Evolutionary conservation across 2,888 invertebrate genomes (phyloP).

Genomic region (Diplazon laetatorius): DNA sequence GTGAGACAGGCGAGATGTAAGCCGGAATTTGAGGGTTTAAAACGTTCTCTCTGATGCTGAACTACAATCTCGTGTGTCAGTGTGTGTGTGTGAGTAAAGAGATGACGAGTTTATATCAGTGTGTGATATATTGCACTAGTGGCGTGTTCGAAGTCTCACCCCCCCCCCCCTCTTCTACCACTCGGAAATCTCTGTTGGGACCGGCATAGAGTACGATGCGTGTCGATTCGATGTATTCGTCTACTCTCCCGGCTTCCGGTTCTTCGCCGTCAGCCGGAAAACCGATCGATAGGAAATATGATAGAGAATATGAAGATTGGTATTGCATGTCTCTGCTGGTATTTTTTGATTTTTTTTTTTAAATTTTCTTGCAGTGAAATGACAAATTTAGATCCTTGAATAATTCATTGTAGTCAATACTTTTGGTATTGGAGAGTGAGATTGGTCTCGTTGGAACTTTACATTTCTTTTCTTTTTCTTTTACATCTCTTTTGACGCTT

Average conservation of each 20-base stretch:
- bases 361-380: not conserved
- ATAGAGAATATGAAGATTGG: slow-evolving; percentile 19
- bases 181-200: slow-evolving; percentile 6
- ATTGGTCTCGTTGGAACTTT: no score
- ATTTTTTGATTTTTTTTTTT: not conserved
- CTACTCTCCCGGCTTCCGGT: slow-evolving; percentile 32
- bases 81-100: no score
- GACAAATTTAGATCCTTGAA: not conserved
- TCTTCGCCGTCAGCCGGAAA: not conserved
- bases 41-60: slow-evolving; percentile 59
- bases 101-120: not conserved
- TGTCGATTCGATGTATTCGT: slow-evolving; percentile 11
- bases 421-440: no score
- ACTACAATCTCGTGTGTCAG: not conserved
- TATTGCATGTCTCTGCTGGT: not conserved
- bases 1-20: slow-evolving; percentile 62
- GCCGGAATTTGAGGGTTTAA: slow-evolving; percentile 68
- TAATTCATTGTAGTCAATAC: no score
- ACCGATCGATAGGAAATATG: slow-evolving; percentile 30
- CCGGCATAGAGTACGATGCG: slow-evolving; percentile 14
- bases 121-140: not conserved
- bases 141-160: not conserved
- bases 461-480: no score
- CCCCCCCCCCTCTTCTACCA: not conserved
- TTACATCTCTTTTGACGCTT: no score